Evolutionary conservation across 1,140 invertebrate species (phyloP).

Genomic region (Oscheius sp.): DNA sequence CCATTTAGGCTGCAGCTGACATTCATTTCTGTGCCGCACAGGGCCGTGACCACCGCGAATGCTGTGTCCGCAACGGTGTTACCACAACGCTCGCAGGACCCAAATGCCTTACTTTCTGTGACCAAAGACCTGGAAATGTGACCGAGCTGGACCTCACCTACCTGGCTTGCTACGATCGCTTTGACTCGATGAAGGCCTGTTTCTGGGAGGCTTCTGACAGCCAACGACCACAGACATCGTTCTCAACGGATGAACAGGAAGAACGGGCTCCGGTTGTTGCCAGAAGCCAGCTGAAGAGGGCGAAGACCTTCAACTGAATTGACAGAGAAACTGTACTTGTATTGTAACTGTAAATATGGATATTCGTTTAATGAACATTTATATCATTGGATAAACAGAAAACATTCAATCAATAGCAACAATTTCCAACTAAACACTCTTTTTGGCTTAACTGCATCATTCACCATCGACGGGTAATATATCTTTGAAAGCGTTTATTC

Average conservation of each 20-base stretch:
- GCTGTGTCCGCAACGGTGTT: slow-evolving; percentile 39
- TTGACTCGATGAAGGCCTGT: slow-evolving; percentile 43
- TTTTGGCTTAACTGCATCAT: no score
- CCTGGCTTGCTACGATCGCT: slow-evolving; percentile 40
- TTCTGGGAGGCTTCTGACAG: slow-evolving; percentile 30
- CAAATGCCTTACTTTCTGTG: slow-evolving; percentile 55
- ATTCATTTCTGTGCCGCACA: slow-evolving; percentile 55
- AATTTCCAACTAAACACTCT: no score
- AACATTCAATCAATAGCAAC: neutral
- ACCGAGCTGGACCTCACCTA: slow-evolving; percentile 46
- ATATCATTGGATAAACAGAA: neutral
- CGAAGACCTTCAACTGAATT: neutral
- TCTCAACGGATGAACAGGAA: neutral
- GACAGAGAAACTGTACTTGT: neutral
- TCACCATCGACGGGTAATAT: no score
- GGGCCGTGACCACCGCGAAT: slow-evolving; percentile 34
- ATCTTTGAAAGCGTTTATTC: no score
- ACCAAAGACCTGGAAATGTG: slow-evolving; percentile 58
- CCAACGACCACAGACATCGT: neutral
- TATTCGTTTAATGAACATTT: no score
- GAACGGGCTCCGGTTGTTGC: neutral
- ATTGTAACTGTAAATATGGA: no score
- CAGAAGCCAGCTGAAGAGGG: neutral
- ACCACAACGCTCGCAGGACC: slow-evolving; percentile 33
- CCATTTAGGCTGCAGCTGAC: slow-evolving; percentile 44